These are phyloP conservation scores for Drosophila bocqueti DNA, from an alignment of 1,140 invertebrate species.

Conservation along the genomic window DNA sequence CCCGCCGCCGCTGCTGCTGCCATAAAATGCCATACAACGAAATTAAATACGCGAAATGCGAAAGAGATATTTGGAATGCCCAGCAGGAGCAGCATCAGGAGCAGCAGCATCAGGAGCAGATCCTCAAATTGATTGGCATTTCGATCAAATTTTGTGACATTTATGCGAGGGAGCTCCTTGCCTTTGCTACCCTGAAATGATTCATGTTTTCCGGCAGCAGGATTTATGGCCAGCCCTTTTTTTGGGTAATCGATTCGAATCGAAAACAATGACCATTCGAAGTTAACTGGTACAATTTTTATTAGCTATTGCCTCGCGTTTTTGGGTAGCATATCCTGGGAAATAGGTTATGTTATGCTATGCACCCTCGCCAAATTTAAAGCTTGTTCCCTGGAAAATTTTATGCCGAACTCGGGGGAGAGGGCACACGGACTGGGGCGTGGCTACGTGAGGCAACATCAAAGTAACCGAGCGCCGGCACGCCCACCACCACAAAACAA, in stretches of 20 bases:
- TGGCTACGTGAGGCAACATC: slow-evolving; percentile 68
- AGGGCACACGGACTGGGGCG: background rate
- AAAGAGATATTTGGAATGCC: slow-evolving; percentile 56
- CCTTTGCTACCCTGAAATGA: slow-evolving; percentile 10
- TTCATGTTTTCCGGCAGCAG: slow-evolving; percentile 14
- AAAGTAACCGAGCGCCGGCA: slow-evolving; percentile 62
- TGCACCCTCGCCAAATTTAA: slow-evolving; percentile 21
- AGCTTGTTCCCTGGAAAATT: slow-evolving; percentile 36
- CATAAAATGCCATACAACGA: slow-evolving; percentile 78
- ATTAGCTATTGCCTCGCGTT: slow-evolving; percentile 19
- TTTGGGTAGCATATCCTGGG: background rate
- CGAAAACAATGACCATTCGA: slow-evolving; percentile 43
- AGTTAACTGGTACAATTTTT: slow-evolving; percentile 37
- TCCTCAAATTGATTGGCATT: slow-evolving; percentile 75
- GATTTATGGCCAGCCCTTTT: slow-evolving; percentile 49
- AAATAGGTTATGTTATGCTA: slow-evolving; percentile 15
- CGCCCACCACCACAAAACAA: slow-evolving; percentile 60
- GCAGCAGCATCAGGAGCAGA: background rate
- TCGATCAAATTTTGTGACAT: slow-evolving; percentile 66
- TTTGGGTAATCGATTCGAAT: slow-evolving; percentile 47
- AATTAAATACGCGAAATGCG: slow-evolving; percentile 76
- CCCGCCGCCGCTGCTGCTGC: background rate
- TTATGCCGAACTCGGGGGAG: slow-evolving; percentile 14
- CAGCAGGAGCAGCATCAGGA: background rate
- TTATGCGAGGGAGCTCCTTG: slow-evolving; percentile 7